A percentile compares a stretch with the other conserved stretches of the same genome.
Evolutionary conservation across 2,113 vertebrate species (phyloP).

Genomic region (Lagenorhynchus albirostris): DNA sequence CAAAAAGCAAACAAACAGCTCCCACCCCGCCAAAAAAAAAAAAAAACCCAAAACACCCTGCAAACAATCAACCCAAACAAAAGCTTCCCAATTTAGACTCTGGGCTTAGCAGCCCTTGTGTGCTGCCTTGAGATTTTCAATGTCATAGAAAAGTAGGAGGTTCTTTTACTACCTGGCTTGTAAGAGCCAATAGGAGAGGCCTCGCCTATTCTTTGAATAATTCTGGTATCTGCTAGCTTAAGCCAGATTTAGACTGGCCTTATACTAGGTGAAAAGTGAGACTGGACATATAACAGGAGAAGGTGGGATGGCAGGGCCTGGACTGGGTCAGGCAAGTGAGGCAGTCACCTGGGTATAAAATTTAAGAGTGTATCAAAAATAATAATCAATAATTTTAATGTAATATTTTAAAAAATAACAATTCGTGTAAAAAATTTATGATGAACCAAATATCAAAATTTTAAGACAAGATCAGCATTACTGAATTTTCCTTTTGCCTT

Average conservation of each 20-base stretch:
- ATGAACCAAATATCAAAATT: background rate
- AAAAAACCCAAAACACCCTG: background rate
- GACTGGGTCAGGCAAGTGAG: accelerated
- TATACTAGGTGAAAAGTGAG: background rate
- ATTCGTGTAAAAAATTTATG: background rate
- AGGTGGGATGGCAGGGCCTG: background rate
- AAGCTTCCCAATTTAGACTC: background rate
- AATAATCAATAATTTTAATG: background rate
- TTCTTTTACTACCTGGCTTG: background rate
- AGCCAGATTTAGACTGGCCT: background rate
- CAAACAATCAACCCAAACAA: background rate
- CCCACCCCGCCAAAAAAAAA: too few species aligned
- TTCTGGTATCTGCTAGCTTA: background rate
- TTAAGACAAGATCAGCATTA: background rate
- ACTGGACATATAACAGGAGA: background rate
- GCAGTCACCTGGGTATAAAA: background rate
- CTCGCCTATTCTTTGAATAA: background rate
- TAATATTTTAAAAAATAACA: background rate
- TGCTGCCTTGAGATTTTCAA: background rate
- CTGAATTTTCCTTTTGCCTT: background rate
- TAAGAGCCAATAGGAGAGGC: accelerated
- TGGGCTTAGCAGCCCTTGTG: background rate
- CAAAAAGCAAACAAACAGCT: background rate
- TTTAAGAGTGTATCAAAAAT: background rate
- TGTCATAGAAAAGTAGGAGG: background rate